A percentile compares a stretch with the other conserved stretches of the same genome.
phyloP scores from a whole-genome alignment of 2,113 vertebrate species.

The Rhinoptilus africanus region DNA sequence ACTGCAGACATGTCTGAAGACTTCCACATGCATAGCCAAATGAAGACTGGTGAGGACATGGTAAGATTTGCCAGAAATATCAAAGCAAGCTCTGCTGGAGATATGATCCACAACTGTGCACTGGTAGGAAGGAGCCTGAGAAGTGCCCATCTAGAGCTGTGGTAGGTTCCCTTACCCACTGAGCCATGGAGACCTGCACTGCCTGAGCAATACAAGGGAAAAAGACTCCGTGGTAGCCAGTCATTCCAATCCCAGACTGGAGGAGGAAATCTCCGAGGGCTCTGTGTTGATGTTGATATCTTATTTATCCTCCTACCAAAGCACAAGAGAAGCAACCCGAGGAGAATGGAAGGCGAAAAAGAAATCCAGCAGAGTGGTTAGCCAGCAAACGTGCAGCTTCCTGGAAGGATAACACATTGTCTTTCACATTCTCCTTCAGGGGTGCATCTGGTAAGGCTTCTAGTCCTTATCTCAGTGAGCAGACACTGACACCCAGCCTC shows the following conservation, averaged over 20 bases:
- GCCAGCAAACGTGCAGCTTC: not conserved
- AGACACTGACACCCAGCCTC: not conserved
- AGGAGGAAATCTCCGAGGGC: not conserved
- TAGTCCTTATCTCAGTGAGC: not conserved
- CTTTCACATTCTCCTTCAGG: not conserved
- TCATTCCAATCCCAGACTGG: not conserved
- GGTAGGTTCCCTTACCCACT: not conserved
- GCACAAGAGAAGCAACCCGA: rapidly evolving
- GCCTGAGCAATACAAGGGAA: not conserved
- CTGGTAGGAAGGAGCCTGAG: not conserved
- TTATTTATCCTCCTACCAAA: not conserved
- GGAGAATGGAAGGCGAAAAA: not conserved
- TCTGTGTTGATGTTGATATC: not conserved
- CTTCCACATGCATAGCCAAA: slow-evolving; percentile 31
- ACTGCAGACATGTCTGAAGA: slow-evolving; percentile 47
- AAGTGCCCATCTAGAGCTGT: not conserved
- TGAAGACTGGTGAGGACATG: not conserved
- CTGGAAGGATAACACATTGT: not conserved
- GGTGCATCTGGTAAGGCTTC: not conserved
- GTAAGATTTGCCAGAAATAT: not conserved
- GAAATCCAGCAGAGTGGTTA: not conserved
- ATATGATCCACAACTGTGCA: not conserved
- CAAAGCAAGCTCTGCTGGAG: not conserved
- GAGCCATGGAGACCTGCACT: not conserved
- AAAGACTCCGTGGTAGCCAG: not conserved